Evolutionary conservation across 2,113 vertebrate species (phyloP).

Genomic region (Oryzias celebensis): DNA sequence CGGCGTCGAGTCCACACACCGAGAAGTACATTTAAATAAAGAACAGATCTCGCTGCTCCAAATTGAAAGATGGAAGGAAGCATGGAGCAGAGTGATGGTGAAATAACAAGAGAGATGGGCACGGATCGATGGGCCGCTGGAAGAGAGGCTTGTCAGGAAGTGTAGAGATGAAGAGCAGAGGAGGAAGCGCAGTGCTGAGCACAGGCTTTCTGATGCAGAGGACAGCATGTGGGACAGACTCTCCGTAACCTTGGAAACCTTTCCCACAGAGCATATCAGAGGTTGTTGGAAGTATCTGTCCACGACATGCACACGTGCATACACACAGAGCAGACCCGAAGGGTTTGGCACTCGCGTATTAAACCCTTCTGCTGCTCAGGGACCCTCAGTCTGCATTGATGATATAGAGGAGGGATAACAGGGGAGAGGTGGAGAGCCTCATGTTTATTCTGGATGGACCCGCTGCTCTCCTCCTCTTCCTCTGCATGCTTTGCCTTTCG

Average conservation of each 20-base stretch:
- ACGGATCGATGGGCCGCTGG: conserved; percentile 31
- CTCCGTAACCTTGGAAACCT: conserved; percentile 82
- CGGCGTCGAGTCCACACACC: conserved; percentile 10
- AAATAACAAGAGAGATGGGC: conserved; percentile 20
- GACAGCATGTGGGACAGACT: conserved; percentile 79
- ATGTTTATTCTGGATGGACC: conserved; percentile 68
- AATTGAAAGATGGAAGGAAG: conserved; percentile 31
- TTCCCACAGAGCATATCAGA: conserved; percentile 75
- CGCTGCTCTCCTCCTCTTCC: neutral
- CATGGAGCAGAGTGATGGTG: conserved; percentile 11
- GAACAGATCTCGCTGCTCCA: neutral
- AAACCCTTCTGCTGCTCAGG: conserved; percentile 58
- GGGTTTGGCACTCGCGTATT: conserved; percentile 62
- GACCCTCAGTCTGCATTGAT: conserved; percentile 50
- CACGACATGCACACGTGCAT: conserved; percentile 71
- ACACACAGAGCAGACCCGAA: conserved; percentile 57
- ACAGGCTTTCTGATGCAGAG: conserved; percentile 67
- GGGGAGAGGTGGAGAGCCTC: conserved; percentile 45
- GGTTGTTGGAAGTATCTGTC: conserved; percentile 74
- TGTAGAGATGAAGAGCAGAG: conserved; percentile 17
- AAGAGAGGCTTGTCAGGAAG: conserved; percentile 38
- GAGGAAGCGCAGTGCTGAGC: conserved; percentile 33
- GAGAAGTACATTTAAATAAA: too few relatives aligned
- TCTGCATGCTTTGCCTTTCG: conserved; percentile 13
- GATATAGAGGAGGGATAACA: conserved; percentile 44